These are phyloP conservation scores for Channa argus DNA, from an alignment of 2,113 vertebrate species.

Conservation along the genomic window DNA sequence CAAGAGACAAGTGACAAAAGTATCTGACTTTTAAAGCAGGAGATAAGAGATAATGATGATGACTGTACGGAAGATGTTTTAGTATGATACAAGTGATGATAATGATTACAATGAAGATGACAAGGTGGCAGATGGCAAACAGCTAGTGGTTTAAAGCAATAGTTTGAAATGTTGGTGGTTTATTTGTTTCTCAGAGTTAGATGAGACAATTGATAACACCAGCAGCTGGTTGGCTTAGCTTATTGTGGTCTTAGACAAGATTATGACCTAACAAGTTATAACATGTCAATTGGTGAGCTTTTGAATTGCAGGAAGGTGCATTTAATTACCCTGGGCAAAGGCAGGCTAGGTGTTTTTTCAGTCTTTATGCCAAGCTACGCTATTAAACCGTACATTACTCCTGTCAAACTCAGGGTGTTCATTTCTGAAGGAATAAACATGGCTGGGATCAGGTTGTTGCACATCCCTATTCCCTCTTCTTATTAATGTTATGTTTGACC, in stretches of 20 bases:
- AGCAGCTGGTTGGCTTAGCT: neutral
- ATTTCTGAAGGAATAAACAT: too few relatives aligned
- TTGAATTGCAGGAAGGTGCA: neutral
- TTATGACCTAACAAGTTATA: neutral
- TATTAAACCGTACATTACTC: neutral
- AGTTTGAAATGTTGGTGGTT: slow-evolving; percentile 29
- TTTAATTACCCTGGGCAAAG: neutral
- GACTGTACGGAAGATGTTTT: slow-evolving; percentile 36
- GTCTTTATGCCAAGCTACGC: neutral
- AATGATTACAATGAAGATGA: slow-evolving; percentile 12
- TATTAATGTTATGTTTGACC: neutral
- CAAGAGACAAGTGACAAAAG: slow-evolving; percentile 35
- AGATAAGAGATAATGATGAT: slow-evolving; percentile 39
- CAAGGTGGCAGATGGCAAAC: slow-evolving; percentile 15
- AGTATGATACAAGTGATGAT: slow-evolving; percentile 38
- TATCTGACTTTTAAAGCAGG: slow-evolving; percentile 29
- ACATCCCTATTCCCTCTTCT: too few relatives aligned
- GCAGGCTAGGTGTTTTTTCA: neutral
- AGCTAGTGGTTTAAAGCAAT: slow-evolving; percentile 3
- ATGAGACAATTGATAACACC: neutral
- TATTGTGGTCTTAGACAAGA: neutral
- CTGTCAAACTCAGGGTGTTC: neutral
- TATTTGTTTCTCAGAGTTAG: neutral
- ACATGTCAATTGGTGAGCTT: neutral
- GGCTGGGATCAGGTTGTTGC: too few relatives aligned